A percentile compares a stretch with the other conserved stretches of the same genome.
phyloP scores from a whole-genome alignment of 2,888 invertebrate genomes.

The Timema cristinae region DNA sequence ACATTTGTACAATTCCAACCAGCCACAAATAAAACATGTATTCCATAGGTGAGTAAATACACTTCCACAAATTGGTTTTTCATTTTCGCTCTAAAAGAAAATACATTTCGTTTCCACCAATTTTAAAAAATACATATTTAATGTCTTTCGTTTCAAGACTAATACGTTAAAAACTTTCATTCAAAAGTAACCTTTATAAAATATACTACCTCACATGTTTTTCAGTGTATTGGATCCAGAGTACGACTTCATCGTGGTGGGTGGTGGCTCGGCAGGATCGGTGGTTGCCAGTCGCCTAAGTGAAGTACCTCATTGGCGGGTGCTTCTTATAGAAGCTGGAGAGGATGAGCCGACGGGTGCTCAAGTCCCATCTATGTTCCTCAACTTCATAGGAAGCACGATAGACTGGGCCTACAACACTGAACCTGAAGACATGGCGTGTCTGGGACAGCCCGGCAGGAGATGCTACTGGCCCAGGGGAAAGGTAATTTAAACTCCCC shows the following conservation, averaged over 20 bases:
- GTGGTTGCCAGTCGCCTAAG: conserved; percentile 68
- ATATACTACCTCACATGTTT: too few relatives aligned
- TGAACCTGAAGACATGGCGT: conserved; percentile 75
- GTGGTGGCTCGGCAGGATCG: conserved; percentile 63
- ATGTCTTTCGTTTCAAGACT: too few relatives aligned
- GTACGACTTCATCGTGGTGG: conserved; percentile 74
- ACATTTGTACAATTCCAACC: too few relatives aligned
- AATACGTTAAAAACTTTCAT: too few relatives aligned
- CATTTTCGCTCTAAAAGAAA: too few relatives aligned
- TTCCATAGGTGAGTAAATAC: too few relatives aligned
- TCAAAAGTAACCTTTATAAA: too few relatives aligned
- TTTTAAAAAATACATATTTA: too few relatives aligned
- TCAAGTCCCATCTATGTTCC: conserved; percentile 85
- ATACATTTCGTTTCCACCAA: too few relatives aligned
- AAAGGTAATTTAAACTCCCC: conserved; percentile 52
- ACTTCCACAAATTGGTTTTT: too few relatives aligned
- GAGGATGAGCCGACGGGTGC: conserved; percentile 83
- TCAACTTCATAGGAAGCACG: conserved; percentile 79
- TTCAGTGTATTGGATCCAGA: conserved; percentile 46
- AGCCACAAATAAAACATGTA: too few relatives aligned
- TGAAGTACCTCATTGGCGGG: conserved; percentile 67
- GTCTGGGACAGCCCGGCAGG: conserved; percentile 64
- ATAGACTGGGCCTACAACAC: conserved; percentile 88
- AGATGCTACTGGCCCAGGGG: conserved; percentile 83
- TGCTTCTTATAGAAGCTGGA: conserved; percentile 71